A percentile compares a stretch with the other conserved stretches of the same genome.
Conservation (phyloP, 2,888 invertebrate species). For the Entomobrya proxima region DNA sequence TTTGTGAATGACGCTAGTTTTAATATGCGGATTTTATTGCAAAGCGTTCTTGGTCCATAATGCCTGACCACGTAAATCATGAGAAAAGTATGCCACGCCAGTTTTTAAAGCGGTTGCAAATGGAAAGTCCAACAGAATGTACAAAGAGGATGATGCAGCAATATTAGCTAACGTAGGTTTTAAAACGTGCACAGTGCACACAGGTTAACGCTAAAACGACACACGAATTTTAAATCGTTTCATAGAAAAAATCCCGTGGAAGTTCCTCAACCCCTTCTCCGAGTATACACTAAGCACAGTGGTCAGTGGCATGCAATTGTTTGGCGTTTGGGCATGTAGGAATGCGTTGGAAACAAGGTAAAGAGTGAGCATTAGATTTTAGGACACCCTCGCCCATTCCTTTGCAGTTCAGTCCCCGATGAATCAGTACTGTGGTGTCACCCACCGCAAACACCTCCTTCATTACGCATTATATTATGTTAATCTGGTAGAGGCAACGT, state of each 20-base stretch:
- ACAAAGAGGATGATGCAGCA: constrained; percentile 10
- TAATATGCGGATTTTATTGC: no score
- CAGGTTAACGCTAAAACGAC: background rate
- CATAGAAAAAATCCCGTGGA: constrained; percentile 2
- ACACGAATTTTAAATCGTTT: background rate
- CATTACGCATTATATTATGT: no score
- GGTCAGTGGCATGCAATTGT: background rate
- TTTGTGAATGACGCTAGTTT: no score
- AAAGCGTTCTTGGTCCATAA: background rate
- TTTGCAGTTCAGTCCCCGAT: background rate
- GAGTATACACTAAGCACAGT: background rate
- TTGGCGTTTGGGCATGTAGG: background rate
- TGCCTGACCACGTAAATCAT: background rate
- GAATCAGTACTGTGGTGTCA: background rate
- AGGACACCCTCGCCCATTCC: background rate
- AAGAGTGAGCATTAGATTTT: background rate
- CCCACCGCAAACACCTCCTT: no score
- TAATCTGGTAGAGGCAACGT: background rate
- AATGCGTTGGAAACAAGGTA: background rate
- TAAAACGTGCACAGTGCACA: background rate
- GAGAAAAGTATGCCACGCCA: constrained; percentile 43
- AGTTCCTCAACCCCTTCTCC: constrained; percentile 54
- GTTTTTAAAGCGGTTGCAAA: background rate
- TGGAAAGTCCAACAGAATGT: background rate
- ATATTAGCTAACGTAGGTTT: background rate